Percentiles rank a stretch among this genome's conserved stretches.
Evolutionary conservation across 2,113 vertebrate species (phyloP).

Genomic region (Reinhardtius hippoglossoides): DNA sequence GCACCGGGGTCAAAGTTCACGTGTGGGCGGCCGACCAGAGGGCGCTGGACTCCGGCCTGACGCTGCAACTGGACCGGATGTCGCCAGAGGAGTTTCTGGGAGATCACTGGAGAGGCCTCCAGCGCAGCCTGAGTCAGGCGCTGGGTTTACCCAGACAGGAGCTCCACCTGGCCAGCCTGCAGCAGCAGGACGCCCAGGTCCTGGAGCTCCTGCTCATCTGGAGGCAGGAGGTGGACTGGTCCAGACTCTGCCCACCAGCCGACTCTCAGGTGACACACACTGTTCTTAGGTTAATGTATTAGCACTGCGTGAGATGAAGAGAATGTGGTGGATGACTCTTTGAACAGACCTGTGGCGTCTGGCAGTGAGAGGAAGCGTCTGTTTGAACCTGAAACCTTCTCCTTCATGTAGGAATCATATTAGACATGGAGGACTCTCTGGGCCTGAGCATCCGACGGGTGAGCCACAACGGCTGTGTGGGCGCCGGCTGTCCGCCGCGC

Average conservation of each 20-base stretch:
- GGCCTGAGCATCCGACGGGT: slow-evolving; percentile 86
- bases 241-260: slow-evolving; percentile 75
- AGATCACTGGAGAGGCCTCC: slow-evolving; percentile 92
- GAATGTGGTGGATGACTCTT: too few relatives aligned
- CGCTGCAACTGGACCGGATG: slow-evolving; percentile 85
- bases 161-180: slow-evolving; percentile 92
- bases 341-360: neutral
- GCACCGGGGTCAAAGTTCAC: slow-evolving; percentile 82
- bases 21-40: slow-evolving; percentile 87
- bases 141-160: slow-evolving; percentile 84
- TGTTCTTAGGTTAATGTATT: too few relatives aligned
- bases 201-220: slow-evolving; percentile 88
- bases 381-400: slow-evolving; percentile 2
- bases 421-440: slow-evolving; percentile 84
- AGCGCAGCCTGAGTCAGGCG: slow-evolving; percentile 85
- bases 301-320: too few relatives aligned
- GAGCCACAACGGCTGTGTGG: slow-evolving; percentile 85
- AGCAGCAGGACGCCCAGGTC: slow-evolving; percentile 79
- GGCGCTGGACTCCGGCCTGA: slow-evolving; percentile 85
- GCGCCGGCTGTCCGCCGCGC: slow-evolving; percentile 82
- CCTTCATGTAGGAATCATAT: slow-evolving; percentile 65
- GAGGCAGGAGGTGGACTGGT: slow-evolving; percentile 69
- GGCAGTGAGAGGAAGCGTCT: neutral
- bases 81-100: slow-evolving; percentile 92
- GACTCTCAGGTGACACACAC: slow-evolving; percentile 72